A percentile compares a stretch with the other conserved stretches of the same genome.
Conservation (phyloP, 2,888 invertebrate genomes). For the Oscheius myriophilus region DNA sequence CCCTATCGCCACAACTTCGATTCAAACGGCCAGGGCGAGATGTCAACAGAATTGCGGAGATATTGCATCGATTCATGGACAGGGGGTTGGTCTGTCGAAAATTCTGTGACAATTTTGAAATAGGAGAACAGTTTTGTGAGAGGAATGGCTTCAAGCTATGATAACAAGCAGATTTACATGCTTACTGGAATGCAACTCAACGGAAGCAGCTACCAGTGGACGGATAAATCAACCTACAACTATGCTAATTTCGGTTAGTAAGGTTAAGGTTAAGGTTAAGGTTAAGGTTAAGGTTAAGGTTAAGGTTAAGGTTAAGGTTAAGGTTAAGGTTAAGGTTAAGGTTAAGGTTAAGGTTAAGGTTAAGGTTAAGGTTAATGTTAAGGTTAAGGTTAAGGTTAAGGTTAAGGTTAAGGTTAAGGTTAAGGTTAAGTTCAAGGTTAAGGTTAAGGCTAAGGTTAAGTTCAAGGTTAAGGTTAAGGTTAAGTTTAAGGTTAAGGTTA, state of each 20-base stretch:
- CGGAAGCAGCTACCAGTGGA: not conserved
- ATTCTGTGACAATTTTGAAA: not conserved
- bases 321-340: not conserved
- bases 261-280: not conserved
- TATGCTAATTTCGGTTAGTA: conserved; percentile 14
- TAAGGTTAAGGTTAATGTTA: not conserved
- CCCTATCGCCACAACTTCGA: not conserved
- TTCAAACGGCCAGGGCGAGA: not conserved
- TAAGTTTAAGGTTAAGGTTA: not conserved
- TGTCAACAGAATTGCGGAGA: conserved; percentile 6
- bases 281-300: too few relatives aligned
- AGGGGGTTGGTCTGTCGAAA: not conserved
- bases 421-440: too few relatives aligned
- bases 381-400: not conserved
- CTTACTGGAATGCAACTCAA: conserved; percentile 8
- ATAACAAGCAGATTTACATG: not conserved
- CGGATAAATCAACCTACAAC: conserved; percentile 1
- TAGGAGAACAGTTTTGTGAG: conserved; percentile 17
- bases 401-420: not conserved
- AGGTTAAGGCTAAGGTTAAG: not conserved
- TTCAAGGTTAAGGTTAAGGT: not conserved
- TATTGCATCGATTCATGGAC: conserved; percentile 14
- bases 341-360: not conserved
- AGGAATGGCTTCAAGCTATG: conserved; percentile 1
- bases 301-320: not conserved